A percentile compares a stretch with the other conserved stretches of the same genome.
Conservation (phyloP, 1,140 invertebrate genomes). For the Heliconius hermathena region DNA sequence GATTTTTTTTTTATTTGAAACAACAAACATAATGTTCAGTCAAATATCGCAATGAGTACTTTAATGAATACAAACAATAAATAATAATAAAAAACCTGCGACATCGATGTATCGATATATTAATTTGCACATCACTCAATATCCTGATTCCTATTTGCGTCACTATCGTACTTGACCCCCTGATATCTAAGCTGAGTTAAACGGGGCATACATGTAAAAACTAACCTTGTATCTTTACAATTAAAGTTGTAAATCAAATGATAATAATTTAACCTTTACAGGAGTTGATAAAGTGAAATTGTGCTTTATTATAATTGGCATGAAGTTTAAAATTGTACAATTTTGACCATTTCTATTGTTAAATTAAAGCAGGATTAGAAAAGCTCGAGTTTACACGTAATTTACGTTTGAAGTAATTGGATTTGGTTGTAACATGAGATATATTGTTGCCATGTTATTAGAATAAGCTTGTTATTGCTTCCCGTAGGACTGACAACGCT, state of each 20-base stretch:
- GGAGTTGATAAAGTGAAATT: neutral
- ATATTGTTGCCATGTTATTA: slow-evolving; percentile 5
- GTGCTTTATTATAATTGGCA: neutral
- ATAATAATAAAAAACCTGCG: neutral
- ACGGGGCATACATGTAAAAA: slow-evolving; percentile 29
- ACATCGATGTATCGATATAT: slow-evolving; percentile 33
- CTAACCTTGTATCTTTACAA: neutral
- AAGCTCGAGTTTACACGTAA: slow-evolving; percentile 17
- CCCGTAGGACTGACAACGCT: neutral
- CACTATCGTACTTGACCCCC: slow-evolving; percentile 62
- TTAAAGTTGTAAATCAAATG: slow-evolving; percentile 27
- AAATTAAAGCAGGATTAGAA: slow-evolving; percentile 19
- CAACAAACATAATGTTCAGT: too few relatives aligned
- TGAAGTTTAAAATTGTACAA: neutral
- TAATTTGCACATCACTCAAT: slow-evolving; percentile 43
- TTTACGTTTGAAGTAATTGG: slow-evolving; percentile 30
- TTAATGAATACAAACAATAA: neutral
- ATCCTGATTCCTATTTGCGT: slow-evolving; percentile 61
- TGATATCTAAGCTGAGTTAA: slow-evolving; percentile 44
- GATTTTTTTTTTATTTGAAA: too few relatives aligned
- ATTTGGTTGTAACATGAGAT: slow-evolving; percentile 24
- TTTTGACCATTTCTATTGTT: neutral
- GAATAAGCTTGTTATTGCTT: neutral
- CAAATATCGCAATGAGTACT: too few relatives aligned
- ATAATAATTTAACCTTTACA: neutral